Conservation (phyloP, 2,797 vertebrate species). For the Acanthurus tractus region DNA sequence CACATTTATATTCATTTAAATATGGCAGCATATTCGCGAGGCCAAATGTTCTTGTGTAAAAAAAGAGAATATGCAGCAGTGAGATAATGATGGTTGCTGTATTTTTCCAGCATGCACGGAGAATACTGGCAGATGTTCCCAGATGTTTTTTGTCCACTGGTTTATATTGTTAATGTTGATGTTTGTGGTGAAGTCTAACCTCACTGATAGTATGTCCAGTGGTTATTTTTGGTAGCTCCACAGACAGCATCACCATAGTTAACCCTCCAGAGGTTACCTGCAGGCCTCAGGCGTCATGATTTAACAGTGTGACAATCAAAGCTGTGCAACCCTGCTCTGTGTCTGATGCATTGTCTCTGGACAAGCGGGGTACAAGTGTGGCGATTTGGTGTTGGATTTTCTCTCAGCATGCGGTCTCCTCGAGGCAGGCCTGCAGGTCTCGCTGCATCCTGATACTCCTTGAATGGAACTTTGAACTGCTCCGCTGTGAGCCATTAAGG, state of each 20-base stretch:
- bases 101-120: background rate
- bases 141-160: background rate
- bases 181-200: conserved; percentile 9
- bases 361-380: conserved; percentile 32
- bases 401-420: conserved; percentile 50
- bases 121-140: background rate
- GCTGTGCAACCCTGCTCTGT: conserved; percentile 27
- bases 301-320: conserved; percentile 14
- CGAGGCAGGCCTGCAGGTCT: conserved; percentile 56
- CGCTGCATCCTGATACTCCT: conserved; percentile 42
- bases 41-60: background rate
- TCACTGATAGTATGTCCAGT: conserved; percentile 5
- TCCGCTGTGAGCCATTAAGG: conserved; percentile 62
- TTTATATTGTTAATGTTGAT: background rate
- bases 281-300: conserved; percentile 11
- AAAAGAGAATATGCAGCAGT: background rate
- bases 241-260: background rate
- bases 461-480: conserved; percentile 65
- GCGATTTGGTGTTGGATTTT: conserved; percentile 51
- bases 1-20: background rate
- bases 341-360: conserved; percentile 37
- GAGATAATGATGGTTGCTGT: background rate
- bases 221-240: conserved; percentile 14
- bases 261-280: conserved; percentile 29
- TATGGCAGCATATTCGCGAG: background rate